Evolutionary conservation across 2,888 invertebrate genomes (phyloP).

Genomic region (Tinea semifulvella): DNA sequence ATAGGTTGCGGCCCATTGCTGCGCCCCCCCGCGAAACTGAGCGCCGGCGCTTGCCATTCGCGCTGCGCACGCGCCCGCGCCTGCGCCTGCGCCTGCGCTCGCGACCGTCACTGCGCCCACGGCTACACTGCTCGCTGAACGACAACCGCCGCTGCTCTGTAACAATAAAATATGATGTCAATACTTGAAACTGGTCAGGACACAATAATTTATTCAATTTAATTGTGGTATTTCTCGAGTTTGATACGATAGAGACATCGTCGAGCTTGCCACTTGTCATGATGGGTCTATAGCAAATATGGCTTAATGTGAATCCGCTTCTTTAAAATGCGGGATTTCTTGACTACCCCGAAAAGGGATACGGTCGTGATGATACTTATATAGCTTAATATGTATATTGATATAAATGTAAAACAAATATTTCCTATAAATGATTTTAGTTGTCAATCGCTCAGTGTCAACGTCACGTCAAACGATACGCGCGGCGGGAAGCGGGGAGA

Average conservation of each 20-base stretch:
- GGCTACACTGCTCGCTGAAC: constrained; percentile 47
- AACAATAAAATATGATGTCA: constrained; percentile 20
- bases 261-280: too few relatives aligned
- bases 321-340: too few relatives aligned
- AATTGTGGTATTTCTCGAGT: too few relatives aligned
- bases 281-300: too few relatives aligned
- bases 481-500: constrained; percentile 1
- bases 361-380: too few relatives aligned
- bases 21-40: constrained; percentile 60
- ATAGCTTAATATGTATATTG: too few relatives aligned
- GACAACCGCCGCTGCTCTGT: constrained; percentile 58
- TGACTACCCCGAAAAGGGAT: too few relatives aligned
- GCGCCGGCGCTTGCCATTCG: constrained; percentile 65
- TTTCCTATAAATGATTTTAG: constrained; percentile 2
- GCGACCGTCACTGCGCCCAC: constrained; percentile 62
- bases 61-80: constrained; percentile 63
- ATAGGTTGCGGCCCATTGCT: constrained; percentile 61
- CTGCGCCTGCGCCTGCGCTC: constrained; percentile 56
- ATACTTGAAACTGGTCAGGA: not conserved
- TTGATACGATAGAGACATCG: too few relatives aligned
- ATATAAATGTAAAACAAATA: not conserved
- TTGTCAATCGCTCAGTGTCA: constrained; percentile 2
- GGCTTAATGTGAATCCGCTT: too few relatives aligned
- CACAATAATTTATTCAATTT: too few relatives aligned
- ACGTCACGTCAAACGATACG: not conserved